phyloP scores from a whole-genome alignment of 2,888 invertebrate species.

The Biston stratarius region DNA sequence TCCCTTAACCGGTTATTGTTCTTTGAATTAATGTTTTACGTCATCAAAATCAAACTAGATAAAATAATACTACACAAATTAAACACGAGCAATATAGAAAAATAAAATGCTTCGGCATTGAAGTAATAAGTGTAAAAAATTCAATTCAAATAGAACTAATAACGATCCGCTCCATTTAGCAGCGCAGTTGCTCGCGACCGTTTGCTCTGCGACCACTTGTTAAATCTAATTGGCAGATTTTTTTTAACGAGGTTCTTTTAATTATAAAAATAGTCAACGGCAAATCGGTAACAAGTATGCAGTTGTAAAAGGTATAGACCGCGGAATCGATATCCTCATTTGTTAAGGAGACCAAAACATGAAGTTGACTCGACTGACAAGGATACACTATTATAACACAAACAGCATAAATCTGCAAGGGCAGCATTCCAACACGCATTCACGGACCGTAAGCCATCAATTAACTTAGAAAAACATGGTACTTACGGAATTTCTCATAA shows the following conservation, averaged over 20 bases:
- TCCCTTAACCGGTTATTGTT: conserved; percentile 17
- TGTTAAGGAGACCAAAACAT: conserved; percentile 14
- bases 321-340: conserved; percentile 7
- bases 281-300: conserved; percentile 23
- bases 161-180: conserved; percentile 46
- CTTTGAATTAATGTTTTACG: conserved; percentile 17
- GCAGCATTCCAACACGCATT: conserved; percentile 79
- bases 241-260: conserved; percentile 40
- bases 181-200: conserved; percentile 45
- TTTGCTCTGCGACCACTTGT: conserved; percentile 48
- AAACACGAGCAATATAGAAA: conserved; percentile 2
- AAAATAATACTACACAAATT: conserved; percentile 1
- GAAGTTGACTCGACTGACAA: conserved; percentile 49
- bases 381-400: conserved; percentile 62
- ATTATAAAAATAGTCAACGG: conserved; percentile 24
- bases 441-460: conserved; percentile 69
- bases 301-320: conserved; percentile 7
- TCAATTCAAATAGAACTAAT: conserved; percentile 39
- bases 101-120: conserved; percentile 4
- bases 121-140: conserved; percentile 28
- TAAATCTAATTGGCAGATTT: conserved; percentile 44
- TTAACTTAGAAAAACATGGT: conserved; percentile 63
- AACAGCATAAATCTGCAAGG: conserved; percentile 72
- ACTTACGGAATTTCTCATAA: conserved; percentile 56
- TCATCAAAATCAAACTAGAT: not conserved